Conservation (phyloP, 2,888 invertebrate genomes). For the Trachelus tabidus region DNA sequence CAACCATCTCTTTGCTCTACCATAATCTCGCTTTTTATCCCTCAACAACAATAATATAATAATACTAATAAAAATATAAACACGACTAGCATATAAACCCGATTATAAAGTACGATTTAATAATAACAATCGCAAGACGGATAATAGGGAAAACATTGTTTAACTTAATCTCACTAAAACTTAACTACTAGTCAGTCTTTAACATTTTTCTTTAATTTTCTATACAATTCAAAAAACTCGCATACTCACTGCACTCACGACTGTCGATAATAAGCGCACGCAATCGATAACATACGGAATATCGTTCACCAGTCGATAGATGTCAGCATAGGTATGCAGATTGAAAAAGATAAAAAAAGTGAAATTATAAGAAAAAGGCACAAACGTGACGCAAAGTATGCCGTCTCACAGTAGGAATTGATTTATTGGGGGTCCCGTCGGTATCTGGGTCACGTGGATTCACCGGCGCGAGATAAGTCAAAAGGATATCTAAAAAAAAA, state of each 20-base stretch:
- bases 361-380: neutral
- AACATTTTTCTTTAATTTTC: neutral
- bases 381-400: neutral
- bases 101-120: neutral
- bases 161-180: neutral
- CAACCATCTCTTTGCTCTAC: neutral
- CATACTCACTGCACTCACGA: neutral
- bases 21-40: neutral
- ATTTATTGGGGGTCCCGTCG: neutral
- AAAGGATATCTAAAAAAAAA: neutral
- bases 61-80: neutral
- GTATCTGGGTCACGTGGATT: neutral
- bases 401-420: neutral
- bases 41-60: neutral
- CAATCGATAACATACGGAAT: neutral
- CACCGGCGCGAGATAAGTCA: neutral
- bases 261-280: neutral
- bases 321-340: neutral
- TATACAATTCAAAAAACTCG: neutral
- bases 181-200: neutral
- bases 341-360: neutral
- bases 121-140: neutral
- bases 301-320: neutral
- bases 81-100: neutral
- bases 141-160: neutral